Base-by-base conservation (phyloP, 2,113 vertebrate genomes). In the Setophaga coronata region DNA sequence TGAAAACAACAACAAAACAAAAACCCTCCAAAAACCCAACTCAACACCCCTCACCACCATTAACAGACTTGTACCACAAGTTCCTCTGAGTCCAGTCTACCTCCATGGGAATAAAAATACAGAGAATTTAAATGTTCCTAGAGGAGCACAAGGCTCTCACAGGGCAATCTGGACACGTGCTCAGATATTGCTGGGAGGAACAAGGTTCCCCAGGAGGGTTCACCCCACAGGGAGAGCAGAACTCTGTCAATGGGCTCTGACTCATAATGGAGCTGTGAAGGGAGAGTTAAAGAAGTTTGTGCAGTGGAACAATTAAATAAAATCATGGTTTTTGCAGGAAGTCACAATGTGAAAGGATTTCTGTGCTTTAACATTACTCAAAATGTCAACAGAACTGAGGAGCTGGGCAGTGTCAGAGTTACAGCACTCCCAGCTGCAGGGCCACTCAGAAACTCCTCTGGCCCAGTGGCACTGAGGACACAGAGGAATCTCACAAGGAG, bases 381-480 rank as follows among this genome's bases (percentile, higher is more conserved):
- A 50, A 77, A 23, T 2, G 9, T 23, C 38, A 33, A 0, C 0
- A 36, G 25, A 31, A 31, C 14, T 67, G 1, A 0, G 36, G 45
- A 67, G 36, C 43, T 58, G 72, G 31, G 26, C 36, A 58, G 34
- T 6, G 31, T 26, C 36, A 50, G 29, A 3, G 23, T n/a, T 1
- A 33, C 43, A 51, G 14, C 53, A 36, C 17, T 43, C 13, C 71
- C 53, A 58, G 61, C 51, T 2, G 4, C 29, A 48, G 29, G 34
- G 82, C 58, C 34, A 48, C 34, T 42, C 28, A 47, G 58, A 56
- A 85, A 47, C 28, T 28, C 40, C 69, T 14, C 21, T 18, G 48
- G 67, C 47, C 56, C 40, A 54, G 6, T 3, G 18, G 42, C 50
- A 56, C 42, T 25, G 53, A 43, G 53, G 18, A 43, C 72, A 67